phyloP scores from a whole-genome alignment of 2,113 vertebrate species.

The Ammospiza caudacuta region DNA sequence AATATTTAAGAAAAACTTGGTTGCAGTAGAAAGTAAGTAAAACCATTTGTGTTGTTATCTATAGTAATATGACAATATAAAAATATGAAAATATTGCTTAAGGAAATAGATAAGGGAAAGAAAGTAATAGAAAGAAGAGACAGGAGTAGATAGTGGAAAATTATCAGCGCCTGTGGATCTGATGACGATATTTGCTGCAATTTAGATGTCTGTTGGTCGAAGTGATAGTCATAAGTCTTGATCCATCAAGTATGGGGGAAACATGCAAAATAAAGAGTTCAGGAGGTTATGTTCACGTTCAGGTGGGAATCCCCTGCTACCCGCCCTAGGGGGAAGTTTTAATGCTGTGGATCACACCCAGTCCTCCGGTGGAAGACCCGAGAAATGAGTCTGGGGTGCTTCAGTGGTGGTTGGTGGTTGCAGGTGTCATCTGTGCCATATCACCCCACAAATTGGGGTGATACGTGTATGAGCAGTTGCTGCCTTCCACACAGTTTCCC shows the following conservation, averaged over 20 bases:
- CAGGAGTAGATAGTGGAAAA: not conserved
- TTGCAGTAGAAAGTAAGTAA: not conserved
- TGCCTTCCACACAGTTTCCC: not conserved
- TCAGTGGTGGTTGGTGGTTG: too few species aligned
- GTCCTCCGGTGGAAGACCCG: not conserved
- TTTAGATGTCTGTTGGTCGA: not conserved
- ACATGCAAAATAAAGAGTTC: not conserved
- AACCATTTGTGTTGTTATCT: not conserved
- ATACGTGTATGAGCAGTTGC: not conserved
- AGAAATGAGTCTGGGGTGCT: not conserved
- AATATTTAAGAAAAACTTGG: not conserved
- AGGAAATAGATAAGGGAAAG: not conserved
- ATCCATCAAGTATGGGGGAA: accelerated
- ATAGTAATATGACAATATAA: not conserved
- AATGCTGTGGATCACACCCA: accelerated
- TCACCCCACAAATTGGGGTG: too few species aligned
- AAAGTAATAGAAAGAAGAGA: not conserved
- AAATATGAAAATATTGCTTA: not conserved
- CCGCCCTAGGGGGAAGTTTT: accelerated
- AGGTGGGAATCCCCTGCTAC: not conserved
- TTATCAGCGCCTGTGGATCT: not conserved
- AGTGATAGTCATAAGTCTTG: accelerated
- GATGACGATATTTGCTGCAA: not conserved
- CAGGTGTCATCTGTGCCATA: too few species aligned
- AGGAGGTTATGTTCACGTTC: accelerated